Evolutionary conservation across 2,888 invertebrate species (phyloP), one percentile per base, ranked within the genome.

Genomic region (Sicus ferrugineus): DNA sequence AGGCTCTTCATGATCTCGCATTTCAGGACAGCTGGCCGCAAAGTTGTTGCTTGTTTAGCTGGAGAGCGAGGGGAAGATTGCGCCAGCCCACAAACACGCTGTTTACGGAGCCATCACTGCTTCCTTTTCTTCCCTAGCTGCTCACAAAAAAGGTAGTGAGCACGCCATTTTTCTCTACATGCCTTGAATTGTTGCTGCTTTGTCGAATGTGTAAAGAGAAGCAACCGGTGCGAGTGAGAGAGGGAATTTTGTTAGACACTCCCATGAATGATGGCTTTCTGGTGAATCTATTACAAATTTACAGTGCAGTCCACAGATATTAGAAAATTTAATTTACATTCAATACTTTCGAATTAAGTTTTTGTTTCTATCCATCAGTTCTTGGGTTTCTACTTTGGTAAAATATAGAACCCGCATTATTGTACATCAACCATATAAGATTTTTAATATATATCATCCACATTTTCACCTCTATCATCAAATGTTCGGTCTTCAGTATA

Each of bases 31-130:
- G 5, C 23, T n/a, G 5, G 11, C 52, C 2, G 7, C 6, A 5
- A 26, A 1, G 48, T 19, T 48, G n/a, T n/a, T 54, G 7, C 5
- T 54, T 9, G 63, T n/a, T n/a, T n/a, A n/a, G 42, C 1, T 14
- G 11, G 42, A 42, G n/a, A n/a, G 30, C 46, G 67, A 56, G n/a
- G 7, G 38, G 34, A 48, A 26, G 46, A 48, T 75, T 75, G 75
- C 79, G 74, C 75, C 81, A 72, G 77, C 81, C 82, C 81, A 82
- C 80, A 79, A 76, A 72, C 75, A 75, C 65, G 63, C 30, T 63
- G 64, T 61, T 61, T 61, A 62, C 70, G 75, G 67, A 73, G 73
- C 75, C 76, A 77, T 76, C 63, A 68, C 70, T 73, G 70, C 48
- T 67, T 58, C 19, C 42, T 42, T 38, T 46, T 9, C n/a, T n/a